phyloP scores from a whole-genome alignment of 2,888 invertebrate genomes.

The Tenodera sinensis region DNA sequence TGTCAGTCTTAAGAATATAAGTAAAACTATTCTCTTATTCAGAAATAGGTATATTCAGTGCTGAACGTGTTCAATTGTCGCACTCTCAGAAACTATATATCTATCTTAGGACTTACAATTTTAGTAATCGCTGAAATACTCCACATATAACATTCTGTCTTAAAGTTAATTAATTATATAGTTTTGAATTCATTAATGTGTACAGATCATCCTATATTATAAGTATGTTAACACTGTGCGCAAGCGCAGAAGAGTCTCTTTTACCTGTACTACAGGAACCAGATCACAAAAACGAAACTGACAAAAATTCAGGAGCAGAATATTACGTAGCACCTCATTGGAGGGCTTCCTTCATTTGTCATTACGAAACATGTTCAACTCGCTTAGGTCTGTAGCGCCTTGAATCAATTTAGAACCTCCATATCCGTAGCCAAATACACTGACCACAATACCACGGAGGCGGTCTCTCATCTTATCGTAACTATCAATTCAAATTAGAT shows the following conservation, averaged over 20 bases:
- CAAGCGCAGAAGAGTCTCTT: not conserved
- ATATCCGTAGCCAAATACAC: too few species aligned
- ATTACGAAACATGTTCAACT: too few species aligned
- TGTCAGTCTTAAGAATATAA: not conserved
- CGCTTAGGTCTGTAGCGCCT: too few species aligned
- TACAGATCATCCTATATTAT: not conserved
- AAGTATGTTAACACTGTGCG: not conserved
- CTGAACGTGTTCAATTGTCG: not conserved
- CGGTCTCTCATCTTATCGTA: too few species aligned
- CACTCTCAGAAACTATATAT: not conserved
- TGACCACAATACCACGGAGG: too few species aligned
- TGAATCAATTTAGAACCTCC: too few species aligned
- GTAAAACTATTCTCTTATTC: not conserved
- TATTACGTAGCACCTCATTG: too few species aligned
- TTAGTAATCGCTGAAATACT: not conserved
- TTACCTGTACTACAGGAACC: not conserved
- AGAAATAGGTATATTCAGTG: not conserved
- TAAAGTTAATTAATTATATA: not conserved
- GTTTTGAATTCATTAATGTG: not conserved
- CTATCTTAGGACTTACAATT: not conserved
- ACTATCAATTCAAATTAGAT: too few species aligned
- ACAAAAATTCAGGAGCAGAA: too few species aligned
- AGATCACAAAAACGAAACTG: too few species aligned
- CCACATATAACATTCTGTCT: not conserved
- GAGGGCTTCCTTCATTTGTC: too few species aligned